These are phyloP conservation scores for Coregonus ussuriensis DNA, from an alignment of 2,797 vertebrate species.

Conservation along the genomic window DNA sequence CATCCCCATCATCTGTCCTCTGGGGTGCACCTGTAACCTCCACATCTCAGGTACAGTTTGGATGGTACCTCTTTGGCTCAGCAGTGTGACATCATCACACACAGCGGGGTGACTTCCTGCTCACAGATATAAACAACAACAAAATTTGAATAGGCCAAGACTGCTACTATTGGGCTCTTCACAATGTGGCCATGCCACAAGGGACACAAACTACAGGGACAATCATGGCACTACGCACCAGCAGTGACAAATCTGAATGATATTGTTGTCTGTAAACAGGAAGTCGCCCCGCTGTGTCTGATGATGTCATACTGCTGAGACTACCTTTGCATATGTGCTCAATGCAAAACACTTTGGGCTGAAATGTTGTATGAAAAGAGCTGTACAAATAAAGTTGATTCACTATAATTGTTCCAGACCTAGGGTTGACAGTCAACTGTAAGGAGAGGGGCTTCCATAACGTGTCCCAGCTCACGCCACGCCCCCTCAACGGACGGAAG, in stretches of 20 bases:
- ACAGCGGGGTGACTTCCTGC: background rate
- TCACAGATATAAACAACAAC: background rate
- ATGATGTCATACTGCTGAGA: background rate
- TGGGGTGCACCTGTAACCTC: constrained; percentile 92
- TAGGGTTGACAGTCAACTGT: constrained; percentile 95
- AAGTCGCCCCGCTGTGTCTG: background rate
- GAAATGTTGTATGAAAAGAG: background rate
- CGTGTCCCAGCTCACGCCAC: constrained; percentile 90
- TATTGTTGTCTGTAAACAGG: background rate
- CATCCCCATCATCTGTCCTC: constrained; percentile 85
- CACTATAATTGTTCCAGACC: constrained; percentile 55
- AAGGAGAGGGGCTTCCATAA: constrained; percentile 92
- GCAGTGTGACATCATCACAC: background rate
- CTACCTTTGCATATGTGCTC: background rate
- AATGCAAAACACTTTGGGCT: background rate
- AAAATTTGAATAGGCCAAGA: background rate
- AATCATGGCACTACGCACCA: too few species aligned
- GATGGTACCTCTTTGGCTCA: background rate
- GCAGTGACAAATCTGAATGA: too few species aligned
- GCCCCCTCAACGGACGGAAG: constrained; percentile 90
- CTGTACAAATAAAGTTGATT: background rate
- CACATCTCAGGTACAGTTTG: constrained; percentile 73
- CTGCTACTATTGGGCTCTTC: background rate
- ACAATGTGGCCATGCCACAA: background rate
- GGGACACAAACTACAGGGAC: background rate